Evolutionary conservation across 2,888 invertebrate genomes (phyloP), one percentile per base, ranked within the genome.

Genomic region (Drosophila limbata): DNA sequence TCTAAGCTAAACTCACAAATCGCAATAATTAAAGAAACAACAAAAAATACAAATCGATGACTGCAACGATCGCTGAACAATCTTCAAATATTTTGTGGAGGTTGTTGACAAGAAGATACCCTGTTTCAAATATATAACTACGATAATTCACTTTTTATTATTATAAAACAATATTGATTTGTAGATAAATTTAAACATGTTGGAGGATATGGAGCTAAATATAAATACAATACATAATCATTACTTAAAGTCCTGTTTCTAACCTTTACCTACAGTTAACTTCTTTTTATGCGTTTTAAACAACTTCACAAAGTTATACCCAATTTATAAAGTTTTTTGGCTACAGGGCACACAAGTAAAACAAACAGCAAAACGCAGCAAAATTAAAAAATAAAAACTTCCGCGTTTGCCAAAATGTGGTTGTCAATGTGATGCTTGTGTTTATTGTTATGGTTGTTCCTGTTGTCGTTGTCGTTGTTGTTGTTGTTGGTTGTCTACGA

Each of bases 331-430:
- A 1, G 9, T 8, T 19, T 17, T 1, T 13, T 35, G 11, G 15
- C 31, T 48, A 42, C 40, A 57, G 64, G 64, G 64, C 57, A 63
- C 55, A 45, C 39, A 42, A 51, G 33, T 44, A 45, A 40, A 40
- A 31, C 52, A 48, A 67, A 59, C 35, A 50, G 66, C 53, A 52
- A 79, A 87, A 74, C 82, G 70, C 73, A 81, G 48, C 60, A 44
- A 61, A 80, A 66, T 79, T 68, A 72, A 70, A 76, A 28, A 28
- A 28, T 28, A 28, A 28, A 28, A 76, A 89, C 85, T 85, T 85
- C 85, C 85, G 85, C 71, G 89, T 85, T 89, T 82, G 88, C 77
- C 69, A 79, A 73, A 73, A 69, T 59, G 56, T 52, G 67, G 57
- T 59, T 69, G 60, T 61, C 47, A 52, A 60, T 60, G 17, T 57